Evolutionary conservation across 2,888 invertebrate genomes (phyloP).

Genomic region (Oligia fasciuncula): DNA sequence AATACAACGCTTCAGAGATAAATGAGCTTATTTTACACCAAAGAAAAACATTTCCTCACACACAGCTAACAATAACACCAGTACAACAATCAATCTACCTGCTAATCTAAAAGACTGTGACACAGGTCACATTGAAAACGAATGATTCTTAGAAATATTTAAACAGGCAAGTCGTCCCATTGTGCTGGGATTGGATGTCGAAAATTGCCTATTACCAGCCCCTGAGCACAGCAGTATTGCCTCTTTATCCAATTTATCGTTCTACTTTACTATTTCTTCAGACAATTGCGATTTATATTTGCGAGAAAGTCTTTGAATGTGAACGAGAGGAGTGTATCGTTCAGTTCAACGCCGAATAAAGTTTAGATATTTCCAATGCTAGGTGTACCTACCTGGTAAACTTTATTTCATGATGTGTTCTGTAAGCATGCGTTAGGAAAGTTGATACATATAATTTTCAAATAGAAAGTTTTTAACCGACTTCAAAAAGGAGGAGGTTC

Average conservation of each 20-base stretch:
- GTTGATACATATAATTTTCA: background rate
- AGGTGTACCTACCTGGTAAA: conserved; percentile 10
- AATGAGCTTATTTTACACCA: background rate
- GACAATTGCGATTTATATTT: conserved; percentile 73
- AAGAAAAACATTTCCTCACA: background rate
- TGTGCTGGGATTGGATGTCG: conserved; percentile 84
- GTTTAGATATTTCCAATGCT: conserved; percentile 52
- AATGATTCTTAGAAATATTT: conserved; percentile 79
- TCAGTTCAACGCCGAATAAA: conserved; percentile 56
- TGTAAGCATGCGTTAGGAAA: background rate
- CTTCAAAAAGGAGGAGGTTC: too few species aligned
- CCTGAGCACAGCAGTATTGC: conserved; percentile 84
- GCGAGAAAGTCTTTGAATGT: conserved; percentile 63
- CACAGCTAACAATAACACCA: conserved; percentile 25
- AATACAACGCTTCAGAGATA: background rate
- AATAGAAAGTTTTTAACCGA: background rate
- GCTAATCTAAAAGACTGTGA: conserved; percentile 55
- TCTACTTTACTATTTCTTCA: conserved; percentile 83
- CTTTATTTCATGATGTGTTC: conserved; percentile 35
- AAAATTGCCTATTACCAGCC: conserved; percentile 88
- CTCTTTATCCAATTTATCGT: conserved; percentile 87
- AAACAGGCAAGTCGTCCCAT: conserved; percentile 80
- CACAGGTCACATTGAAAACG: conserved; percentile 58
- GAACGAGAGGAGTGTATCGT: conserved; percentile 54
- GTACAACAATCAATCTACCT: conserved; percentile 44